phyloP scores from a whole-genome alignment of 2,888 invertebrate genomes.

The Sisyra nigra region DNA sequence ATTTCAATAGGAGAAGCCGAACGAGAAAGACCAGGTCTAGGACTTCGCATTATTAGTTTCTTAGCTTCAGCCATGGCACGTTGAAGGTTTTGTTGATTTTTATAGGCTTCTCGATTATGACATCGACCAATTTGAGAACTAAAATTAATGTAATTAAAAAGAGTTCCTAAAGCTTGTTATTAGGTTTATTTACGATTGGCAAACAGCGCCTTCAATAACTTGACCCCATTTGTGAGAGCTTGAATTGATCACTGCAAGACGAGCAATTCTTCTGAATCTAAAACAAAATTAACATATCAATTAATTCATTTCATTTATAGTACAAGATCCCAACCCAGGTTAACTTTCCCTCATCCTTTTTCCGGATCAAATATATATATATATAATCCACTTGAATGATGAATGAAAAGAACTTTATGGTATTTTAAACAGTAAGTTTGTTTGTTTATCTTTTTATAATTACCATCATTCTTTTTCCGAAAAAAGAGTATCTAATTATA shows the following conservation, averaged over 20 bases:
- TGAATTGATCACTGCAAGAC: slow-evolving; percentile 51
- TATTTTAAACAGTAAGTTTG: too few relatives aligned
- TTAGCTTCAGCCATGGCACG: slow-evolving; percentile 65
- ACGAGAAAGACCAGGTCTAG: slow-evolving; percentile 32
- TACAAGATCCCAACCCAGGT: too few relatives aligned
- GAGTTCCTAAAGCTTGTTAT: neutral
- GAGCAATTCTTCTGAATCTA: slow-evolving; percentile 58
- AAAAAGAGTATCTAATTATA: too few relatives aligned
- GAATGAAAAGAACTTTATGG: too few relatives aligned
- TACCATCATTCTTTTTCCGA: too few relatives aligned
- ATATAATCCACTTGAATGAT: too few relatives aligned
- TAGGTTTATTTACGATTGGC: slow-evolving; percentile 31
- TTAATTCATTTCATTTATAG: neutral
- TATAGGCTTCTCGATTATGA: slow-evolving; percentile 49
- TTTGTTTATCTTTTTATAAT: too few relatives aligned
- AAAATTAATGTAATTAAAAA: slow-evolving; percentile 7
- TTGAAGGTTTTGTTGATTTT: slow-evolving; percentile 59
- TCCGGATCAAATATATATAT: too few relatives aligned
- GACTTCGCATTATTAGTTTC: slow-evolving; percentile 31
- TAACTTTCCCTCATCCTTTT: too few relatives aligned
- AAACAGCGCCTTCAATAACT: slow-evolving; percentile 41
- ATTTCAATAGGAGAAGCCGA: slow-evolving; percentile 45
- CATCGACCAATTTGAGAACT: slow-evolving; percentile 71
- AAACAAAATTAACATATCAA: slow-evolving; percentile 9
- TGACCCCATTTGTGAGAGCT: slow-evolving; percentile 59